These are phyloP conservation scores for Lithophane socia DNA, from an alignment of 2,888 invertebrate species.

Conservation along the genomic window DNA sequence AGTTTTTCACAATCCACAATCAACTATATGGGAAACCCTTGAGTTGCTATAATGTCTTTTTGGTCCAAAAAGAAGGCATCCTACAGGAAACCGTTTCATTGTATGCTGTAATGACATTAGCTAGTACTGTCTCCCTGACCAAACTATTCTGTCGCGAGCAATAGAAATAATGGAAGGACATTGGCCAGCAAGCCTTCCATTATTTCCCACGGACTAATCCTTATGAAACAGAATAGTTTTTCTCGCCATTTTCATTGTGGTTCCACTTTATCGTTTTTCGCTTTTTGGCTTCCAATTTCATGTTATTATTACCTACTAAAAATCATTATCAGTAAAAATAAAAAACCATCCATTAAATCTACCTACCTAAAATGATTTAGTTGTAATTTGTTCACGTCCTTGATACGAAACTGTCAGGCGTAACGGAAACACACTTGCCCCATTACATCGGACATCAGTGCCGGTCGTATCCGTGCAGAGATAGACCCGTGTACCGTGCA, in stretches of 20 bases:
- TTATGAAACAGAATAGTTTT: neutral
- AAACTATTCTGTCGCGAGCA: no score
- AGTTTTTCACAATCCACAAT: neutral
- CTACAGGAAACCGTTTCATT: neutral
- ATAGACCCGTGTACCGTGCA: slow-evolving; percentile 7
- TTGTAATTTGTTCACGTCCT: slow-evolving; percentile 31
- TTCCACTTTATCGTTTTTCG: neutral
- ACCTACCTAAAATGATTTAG: slow-evolving; percentile 10
- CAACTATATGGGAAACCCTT: neutral
- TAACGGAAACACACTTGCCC: slow-evolving; percentile 17
- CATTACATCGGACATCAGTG: slow-evolving; percentile 25
- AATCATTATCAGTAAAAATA: neutral
- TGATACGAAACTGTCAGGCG: slow-evolving; percentile 34
- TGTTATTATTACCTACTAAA: neutral
- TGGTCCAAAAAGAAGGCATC: neutral
- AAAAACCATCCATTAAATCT: neutral
- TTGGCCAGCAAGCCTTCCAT: neutral
- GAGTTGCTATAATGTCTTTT: no score
- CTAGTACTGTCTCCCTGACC: neutral
- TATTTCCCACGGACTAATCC: neutral
- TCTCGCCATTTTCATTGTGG: no score
- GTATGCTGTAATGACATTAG: neutral
- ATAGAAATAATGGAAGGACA: no score
- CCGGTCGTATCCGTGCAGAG: neutral
- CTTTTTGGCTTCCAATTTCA: neutral